These are phyloP conservation scores for Mystacornis crossleyi DNA, from an alignment of 2,113 vertebrate species.

Conservation along the genomic window DNA sequence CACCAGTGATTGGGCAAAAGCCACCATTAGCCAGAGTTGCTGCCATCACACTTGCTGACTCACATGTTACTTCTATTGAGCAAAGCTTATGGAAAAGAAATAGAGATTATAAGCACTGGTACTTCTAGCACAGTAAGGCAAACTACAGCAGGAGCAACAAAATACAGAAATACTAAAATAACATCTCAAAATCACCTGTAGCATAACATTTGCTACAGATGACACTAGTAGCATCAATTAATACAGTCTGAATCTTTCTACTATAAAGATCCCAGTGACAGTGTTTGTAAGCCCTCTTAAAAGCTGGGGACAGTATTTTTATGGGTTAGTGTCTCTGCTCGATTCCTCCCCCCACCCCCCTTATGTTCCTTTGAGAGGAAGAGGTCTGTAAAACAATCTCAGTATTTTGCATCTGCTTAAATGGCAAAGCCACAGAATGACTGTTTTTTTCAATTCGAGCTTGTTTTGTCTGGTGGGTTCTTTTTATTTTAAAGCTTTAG, in stretches of 20 bases:
- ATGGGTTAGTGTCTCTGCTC: not conserved
- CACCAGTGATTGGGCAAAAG: conserved; percentile 97
- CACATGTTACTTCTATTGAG: conserved; percentile 97
- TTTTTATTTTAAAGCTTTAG: not conserved
- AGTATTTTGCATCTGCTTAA: conserved; percentile 31
- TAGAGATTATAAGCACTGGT: not conserved
- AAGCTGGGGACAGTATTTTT: not conserved
- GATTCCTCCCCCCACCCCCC: conserved; percentile 18
- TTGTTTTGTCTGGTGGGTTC: not conserved
- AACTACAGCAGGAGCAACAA: not conserved
- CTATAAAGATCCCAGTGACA: conserved; percentile 1
- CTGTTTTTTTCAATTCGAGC: not conserved
- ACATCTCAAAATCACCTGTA: not conserved
- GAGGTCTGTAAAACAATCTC: conserved; percentile 9
- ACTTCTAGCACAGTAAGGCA: not conserved
- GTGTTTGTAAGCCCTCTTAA: conserved; percentile 5
- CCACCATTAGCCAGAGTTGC: conserved; percentile 97
- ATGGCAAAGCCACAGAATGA: conserved; percentile 18
- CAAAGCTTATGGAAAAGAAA: conserved; percentile 82
- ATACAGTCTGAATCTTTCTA: not conserved
- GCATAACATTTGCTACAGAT: conserved; percentile 5
- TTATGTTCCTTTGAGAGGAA: not conserved
- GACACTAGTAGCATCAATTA: not conserved
- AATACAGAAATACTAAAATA: not conserved
- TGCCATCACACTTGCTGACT: conserved; percentile 97